Conservation (phyloP, 2,888 invertebrate genomes). For the Schizotus pectinicornis region DNA sequence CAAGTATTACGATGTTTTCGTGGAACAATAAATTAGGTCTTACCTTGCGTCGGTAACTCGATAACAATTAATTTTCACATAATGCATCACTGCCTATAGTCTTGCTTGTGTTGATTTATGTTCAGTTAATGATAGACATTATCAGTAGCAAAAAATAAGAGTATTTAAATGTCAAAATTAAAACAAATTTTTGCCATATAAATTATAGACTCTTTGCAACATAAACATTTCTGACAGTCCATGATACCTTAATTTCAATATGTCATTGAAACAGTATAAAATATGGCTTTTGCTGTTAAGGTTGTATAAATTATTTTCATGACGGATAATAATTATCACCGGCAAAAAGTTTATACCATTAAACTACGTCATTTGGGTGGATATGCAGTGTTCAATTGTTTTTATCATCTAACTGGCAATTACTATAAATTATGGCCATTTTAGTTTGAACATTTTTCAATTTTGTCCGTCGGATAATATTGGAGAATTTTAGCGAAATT, state of each 20-base stretch:
- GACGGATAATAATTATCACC: conserved; percentile 18
- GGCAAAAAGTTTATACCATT: conserved; percentile 15
- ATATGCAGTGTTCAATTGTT: neutral
- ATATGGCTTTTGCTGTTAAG: conserved; percentile 20
- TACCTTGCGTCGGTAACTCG: too few relatives aligned
- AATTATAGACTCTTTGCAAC: conserved; percentile 5
- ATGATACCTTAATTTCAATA: conserved; percentile 20
- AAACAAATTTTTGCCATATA: conserved; percentile 7
- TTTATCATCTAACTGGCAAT: conserved; percentile 14
- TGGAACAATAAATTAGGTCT: too few relatives aligned
- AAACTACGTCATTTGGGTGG: conserved; percentile 16
- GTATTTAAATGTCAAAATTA: conserved; percentile 10
- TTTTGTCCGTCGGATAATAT: neutral
- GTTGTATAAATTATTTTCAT: conserved; percentile 22
- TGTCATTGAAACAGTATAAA: conserved; percentile 25
- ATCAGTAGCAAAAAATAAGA: neutral
- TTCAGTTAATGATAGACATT: conserved; percentile 4
- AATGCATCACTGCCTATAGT: neutral
- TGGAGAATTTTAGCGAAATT: conserved; percentile 10
- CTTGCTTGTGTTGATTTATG: conserved; percentile 5
- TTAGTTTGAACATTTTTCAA: too few relatives aligned
- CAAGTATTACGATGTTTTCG: too few relatives aligned
- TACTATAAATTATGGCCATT: too few relatives aligned
- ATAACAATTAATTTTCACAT: conserved; percentile 2
- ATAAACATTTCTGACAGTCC: conserved; percentile 12